These are phyloP conservation scores for Psettodes erumei DNA, from an alignment of 2,113 vertebrate genomes.

Conservation along the genomic window DNA sequence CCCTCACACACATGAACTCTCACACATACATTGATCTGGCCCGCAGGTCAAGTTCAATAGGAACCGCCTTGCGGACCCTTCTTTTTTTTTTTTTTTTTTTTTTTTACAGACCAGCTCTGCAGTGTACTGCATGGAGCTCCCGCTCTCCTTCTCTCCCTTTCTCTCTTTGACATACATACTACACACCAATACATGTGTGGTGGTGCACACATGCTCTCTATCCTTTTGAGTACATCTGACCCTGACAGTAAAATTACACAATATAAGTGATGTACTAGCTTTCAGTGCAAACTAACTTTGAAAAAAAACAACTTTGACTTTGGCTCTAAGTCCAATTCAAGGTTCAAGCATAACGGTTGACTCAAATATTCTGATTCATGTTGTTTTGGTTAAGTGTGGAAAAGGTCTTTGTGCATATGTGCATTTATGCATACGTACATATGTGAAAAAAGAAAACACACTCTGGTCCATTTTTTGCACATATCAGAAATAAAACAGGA, in stretches of 20 bases:
- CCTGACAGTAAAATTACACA: conserved; percentile 35
- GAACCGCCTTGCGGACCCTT: conserved; percentile 77
- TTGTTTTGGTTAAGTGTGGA: background rate
- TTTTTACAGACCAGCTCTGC: conserved; percentile 67
- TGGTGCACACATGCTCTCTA: background rate
- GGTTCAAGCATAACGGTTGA: background rate
- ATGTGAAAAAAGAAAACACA: no score
- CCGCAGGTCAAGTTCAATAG: conserved; percentile 87
- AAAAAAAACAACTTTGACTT: background rate
- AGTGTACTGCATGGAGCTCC: conserved; percentile 59
- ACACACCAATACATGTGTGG: conserved; percentile 10
- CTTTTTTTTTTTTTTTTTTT: conserved; percentile 50
- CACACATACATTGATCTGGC: conserved; percentile 83
- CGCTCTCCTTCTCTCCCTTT: conserved; percentile 36
- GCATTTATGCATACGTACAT: no score
- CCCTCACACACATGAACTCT: conserved; percentile 52
- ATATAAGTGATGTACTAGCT: conserved; percentile 14
- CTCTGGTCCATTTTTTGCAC: background rate
- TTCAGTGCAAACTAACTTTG: background rate
- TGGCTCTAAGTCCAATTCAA: background rate
- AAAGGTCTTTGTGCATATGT: no score
- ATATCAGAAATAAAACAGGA: conserved; percentile 9
- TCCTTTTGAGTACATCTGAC: conserved; percentile 27
- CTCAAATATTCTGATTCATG: background rate
- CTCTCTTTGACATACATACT: conserved; percentile 1